Percentiles rank a stretch among this genome's conserved stretches.
These are phyloP conservation scores for Neodiprion virginianus DNA, from an alignment of 1,140 invertebrate genomes.

Conservation along the genomic window DNA sequence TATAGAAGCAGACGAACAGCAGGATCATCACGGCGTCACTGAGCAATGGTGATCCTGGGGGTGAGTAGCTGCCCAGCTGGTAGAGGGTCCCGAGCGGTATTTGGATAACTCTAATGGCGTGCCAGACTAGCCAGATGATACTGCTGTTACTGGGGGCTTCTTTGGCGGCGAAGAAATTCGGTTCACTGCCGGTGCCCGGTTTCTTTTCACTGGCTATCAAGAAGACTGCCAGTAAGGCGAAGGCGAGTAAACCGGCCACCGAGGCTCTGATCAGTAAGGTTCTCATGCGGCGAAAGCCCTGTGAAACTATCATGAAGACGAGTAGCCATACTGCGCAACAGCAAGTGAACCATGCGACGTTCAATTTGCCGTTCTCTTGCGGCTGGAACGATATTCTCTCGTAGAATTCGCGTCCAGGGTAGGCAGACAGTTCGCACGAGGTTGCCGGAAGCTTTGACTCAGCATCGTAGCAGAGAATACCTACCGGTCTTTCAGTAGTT, in stretches of 20 bases:
- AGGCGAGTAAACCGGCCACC: background rate
- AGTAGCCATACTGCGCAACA: background rate
- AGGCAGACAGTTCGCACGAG: background rate
- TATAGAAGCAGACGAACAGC: background rate
- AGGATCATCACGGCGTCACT: background rate
- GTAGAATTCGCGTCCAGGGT: background rate
- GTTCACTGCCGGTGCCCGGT: background rate
- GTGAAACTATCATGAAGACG: background rate
- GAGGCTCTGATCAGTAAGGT: background rate
- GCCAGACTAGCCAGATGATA: background rate
- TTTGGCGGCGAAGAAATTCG: background rate
- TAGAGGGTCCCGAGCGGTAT: background rate
- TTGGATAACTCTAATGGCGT: background rate
- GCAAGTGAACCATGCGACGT: background rate
- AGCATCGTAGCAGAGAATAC: background rate
- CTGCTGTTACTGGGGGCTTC: background rate
- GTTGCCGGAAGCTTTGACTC: background rate
- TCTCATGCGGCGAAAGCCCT: background rate
- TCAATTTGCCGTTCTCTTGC: background rate
- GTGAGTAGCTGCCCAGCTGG: slow-evolving; percentile 3
- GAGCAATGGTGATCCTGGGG: background rate
- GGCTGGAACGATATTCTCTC: background rate
- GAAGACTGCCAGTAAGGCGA: background rate
- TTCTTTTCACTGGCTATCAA: background rate
- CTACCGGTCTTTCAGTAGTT: background rate